Evolutionary conservation across 2,888 invertebrate genomes (phyloP), one percentile per base, ranked within the genome.

Genomic region (Metalampra italica): DNA sequence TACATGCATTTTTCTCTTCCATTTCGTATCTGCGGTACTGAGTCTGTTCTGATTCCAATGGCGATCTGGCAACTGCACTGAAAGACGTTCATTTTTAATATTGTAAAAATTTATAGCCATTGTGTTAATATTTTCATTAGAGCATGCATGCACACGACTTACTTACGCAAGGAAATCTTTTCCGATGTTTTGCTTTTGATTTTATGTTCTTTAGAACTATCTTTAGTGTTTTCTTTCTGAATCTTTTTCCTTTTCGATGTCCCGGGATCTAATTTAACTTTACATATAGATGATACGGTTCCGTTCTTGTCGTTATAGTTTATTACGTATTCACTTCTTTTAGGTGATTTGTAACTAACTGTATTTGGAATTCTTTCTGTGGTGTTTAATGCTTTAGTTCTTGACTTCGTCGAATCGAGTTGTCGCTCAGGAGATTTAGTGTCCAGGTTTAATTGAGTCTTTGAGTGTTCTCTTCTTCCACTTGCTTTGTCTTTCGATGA

Each of bases 251-350:
- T 71, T 62, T 72, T 80, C 43, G 77, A 71, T 41, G 69, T 59
- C 52, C 70, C 59, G 44, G 71, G 71, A 9, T 64, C 71, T 50
- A 78, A 59, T 64, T 75, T 74, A 43, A 86, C 68, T 79, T 88
- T 87, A 57, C 81, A 77, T 53, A 89, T 67, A 11, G 89, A 88
- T 9, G 89, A 82, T 4, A 88, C 83, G 9, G 87, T 87, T 57
- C 89, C 89, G 53, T 88, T 82, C 71, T 88, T 87, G 54, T 89
- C 88, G 52, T 88, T 83, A 51, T 89, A 89, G 59, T 89, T 88
- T 50, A 89, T 86, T 11, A 89, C 81, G 55, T 86, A 87, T 71
- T 84, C 81, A 60, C 75, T 82, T 60, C 77, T 68, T 57, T 68
- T 76, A 11, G 75, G 62, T 45, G 67, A 67, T 59, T 60, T 67